Conservation (phyloP, 2,797 vertebrate genomes). For the Enteromius trimaculatus region DNA sequence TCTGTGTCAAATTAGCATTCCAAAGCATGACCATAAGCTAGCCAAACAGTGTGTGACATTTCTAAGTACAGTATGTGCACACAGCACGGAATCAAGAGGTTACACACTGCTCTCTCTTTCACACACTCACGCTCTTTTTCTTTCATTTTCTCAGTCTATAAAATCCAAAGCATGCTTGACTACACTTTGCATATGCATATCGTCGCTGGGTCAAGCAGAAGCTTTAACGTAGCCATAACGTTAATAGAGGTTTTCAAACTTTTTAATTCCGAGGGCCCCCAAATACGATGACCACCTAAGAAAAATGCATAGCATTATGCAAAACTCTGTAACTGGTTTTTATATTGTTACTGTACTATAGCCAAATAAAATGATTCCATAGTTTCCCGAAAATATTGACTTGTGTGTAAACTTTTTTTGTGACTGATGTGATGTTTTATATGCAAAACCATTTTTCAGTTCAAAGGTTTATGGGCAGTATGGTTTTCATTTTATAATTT, state of each 20-base stretch:
- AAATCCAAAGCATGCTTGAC: constrained; percentile 10
- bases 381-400: background rate
- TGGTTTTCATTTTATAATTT: background rate
- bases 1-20: constrained; percentile 60
- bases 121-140: background rate
- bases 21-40: constrained; percentile 47
- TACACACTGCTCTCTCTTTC: constrained; percentile 23
- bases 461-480: background rate
- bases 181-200: constrained; percentile 27
- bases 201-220: background rate
- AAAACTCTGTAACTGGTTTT: background rate
- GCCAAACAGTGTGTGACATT: constrained; percentile 45
- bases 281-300: background rate
- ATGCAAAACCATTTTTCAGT: background rate
- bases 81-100: constrained; percentile 26
- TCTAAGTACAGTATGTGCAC: constrained; percentile 21
- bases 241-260: constrained; percentile 7
- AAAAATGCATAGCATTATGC: background rate
- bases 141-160: constrained; percentile 1
- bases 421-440: background rate
- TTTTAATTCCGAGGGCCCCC: background rate
- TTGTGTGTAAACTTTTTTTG: background rate
- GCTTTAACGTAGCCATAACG: background rate
- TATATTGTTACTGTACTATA: background rate
- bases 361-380: background rate